Percentiles rank a stretch among this genome's conserved stretches.
These are phyloP conservation scores for Harpalus rufipes DNA, from an alignment of 2,888 invertebrate species.

Conservation along the genomic window DNA sequence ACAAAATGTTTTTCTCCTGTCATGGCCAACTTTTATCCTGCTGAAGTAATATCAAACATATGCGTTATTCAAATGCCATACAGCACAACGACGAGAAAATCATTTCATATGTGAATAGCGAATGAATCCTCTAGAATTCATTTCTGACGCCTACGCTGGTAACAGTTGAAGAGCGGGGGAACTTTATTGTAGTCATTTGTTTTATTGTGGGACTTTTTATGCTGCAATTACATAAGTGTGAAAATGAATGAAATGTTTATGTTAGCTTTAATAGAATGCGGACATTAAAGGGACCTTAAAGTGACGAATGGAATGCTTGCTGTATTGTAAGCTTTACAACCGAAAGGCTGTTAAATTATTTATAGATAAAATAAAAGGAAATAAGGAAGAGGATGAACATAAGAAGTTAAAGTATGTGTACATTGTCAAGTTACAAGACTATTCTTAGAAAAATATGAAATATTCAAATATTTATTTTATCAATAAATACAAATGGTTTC, in stretches of 20 bases:
- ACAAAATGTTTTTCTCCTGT: conserved; percentile 12
- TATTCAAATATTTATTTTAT: too few relatives aligned
- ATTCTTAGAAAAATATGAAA: too few relatives aligned
- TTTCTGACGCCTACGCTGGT: not conserved
- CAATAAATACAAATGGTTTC: too few relatives aligned
- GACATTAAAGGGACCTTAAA: not conserved
- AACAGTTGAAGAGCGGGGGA: not conserved
- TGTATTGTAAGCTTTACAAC: not conserved
- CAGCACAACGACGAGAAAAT: not conserved
- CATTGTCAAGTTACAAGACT: too few relatives aligned
- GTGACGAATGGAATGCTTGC: not conserved
- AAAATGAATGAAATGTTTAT: conserved; percentile 1
- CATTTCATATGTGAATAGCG: not conserved
- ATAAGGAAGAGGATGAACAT: not conserved
- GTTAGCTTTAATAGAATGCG: not conserved
- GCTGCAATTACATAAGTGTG: not conserved
- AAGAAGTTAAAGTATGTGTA: too few relatives aligned
- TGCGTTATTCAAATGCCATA: conserved; percentile 46
- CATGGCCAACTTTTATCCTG: conserved; percentile 34
- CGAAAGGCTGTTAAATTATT: not conserved
- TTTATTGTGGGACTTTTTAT: not conserved
- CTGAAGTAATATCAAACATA: conserved; percentile 47
- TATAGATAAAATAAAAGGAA: not conserved
- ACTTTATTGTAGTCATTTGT: not conserved
- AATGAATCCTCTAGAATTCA: not conserved